Percentiles rank a stretch among this genome's conserved stretches.
phyloP scores from a whole-genome alignment of 2,797 vertebrate species.

The Argentina silus region DNA sequence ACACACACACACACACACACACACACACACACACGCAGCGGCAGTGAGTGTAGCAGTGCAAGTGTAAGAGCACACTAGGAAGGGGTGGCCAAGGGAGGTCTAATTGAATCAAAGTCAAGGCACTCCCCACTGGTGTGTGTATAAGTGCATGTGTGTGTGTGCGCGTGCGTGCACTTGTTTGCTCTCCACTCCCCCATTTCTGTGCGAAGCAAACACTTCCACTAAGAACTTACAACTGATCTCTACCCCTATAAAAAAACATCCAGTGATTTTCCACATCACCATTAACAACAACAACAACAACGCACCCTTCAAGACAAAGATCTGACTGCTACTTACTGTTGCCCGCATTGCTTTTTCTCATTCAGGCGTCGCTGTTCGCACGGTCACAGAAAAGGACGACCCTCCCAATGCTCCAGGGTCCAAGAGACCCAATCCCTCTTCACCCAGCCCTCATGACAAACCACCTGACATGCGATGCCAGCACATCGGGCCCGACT shows the following conservation, averaged over 20 bases:
- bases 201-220: conserved; percentile 35
- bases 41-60: conserved; percentile 45
- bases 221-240: conserved; percentile 29
- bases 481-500: conserved; percentile 60
- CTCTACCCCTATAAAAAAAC: background rate
- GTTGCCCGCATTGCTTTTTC: conserved; percentile 89
- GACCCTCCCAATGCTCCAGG: conserved; percentile 55
- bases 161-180: conserved; percentile 30
- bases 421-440: conserved; percentile 64
- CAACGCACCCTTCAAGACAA: conserved; percentile 33
- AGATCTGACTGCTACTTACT: conserved; percentile 83
- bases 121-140: conserved; percentile 47
- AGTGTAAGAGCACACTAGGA: conserved; percentile 27
- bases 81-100: conserved; percentile 57
- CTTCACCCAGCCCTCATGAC: conserved; percentile 67
- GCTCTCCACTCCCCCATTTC: conserved; percentile 22
- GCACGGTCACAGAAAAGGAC: conserved; percentile 63
- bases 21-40: conserved; percentile 55
- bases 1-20: conserved; percentile 27
- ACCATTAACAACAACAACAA: no score
- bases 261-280: no score
- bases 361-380: conserved; percentile 84
- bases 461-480: conserved; percentile 65
- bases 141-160: conserved; percentile 6
- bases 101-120: conserved; percentile 75